Evolutionary conservation across 2,888 invertebrate species (phyloP), one percentile per base, ranked within the genome.

Genomic region (Rapana venosa): DNA sequence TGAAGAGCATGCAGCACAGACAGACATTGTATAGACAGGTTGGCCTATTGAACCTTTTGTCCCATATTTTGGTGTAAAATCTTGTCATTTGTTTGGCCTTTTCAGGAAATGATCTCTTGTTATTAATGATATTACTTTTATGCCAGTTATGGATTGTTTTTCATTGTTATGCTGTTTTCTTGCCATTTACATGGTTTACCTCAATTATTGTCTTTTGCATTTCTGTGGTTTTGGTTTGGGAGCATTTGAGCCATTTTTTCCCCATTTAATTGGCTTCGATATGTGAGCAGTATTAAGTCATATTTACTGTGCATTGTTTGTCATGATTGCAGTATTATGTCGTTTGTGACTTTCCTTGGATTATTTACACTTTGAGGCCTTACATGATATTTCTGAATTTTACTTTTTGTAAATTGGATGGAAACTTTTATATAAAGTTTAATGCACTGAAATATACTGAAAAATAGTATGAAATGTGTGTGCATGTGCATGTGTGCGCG

Each of bases 391-490:
- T 79, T 47, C 47, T 79, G 30, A 32, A 79, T 79, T 2, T 47
- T 47, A 47, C 47, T 47, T 8, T 47, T 47, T 47, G 32, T 32
- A 79, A 32, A 32, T 32, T 47, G 47, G 47, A 32, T 79, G 32
- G 32, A 79, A 74, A 30, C 77, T 32, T 79, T 79, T 32, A 32
- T 32, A 32, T 79, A 32, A 32, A 32, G 32, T 32, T 32, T 79
- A 11, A 32, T 79, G 77, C 77, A 79, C 77, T 79, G 77, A 79
- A 79, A 79, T 32, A 79, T 17, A 79, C 15, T 79, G 32, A 79
- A 30, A n/a, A 74, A 13, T 74, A 26, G n/a, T n/a, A 74, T n/a
- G n/a, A 13, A 74, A 17, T 79, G 32, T 74, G 30, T 74, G 26
- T 74, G 6, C n/a, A n/a, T 74, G 26, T 74, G 74, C n/a, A 5